These are phyloP conservation scores for Tachuris rubrigastra DNA, from an alignment of 2,113 vertebrate genomes.

Conservation along the genomic window DNA sequence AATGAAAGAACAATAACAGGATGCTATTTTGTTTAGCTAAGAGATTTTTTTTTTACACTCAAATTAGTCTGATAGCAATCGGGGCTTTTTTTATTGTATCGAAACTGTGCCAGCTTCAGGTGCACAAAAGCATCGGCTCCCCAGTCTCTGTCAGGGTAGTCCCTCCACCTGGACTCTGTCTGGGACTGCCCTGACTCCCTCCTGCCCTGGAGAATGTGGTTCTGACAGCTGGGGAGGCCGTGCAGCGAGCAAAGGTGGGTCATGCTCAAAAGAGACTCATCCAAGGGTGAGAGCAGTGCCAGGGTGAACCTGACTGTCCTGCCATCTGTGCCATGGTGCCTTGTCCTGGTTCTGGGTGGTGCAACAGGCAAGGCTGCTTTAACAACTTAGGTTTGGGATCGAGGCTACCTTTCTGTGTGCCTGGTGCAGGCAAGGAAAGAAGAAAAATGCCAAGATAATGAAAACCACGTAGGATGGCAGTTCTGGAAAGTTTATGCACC, in stretches of 20 bases:
- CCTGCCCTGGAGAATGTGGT: background rate
- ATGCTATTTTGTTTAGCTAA: background rate
- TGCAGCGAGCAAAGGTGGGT: fast-evolving
- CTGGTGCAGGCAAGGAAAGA: background rate
- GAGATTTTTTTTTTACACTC: background rate
- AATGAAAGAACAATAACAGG: background rate
- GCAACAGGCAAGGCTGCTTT: background rate
- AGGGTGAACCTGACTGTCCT: background rate
- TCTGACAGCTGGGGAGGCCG: fast-evolving
- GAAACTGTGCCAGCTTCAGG: background rate
- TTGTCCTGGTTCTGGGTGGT: background rate
- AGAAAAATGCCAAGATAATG: background rate
- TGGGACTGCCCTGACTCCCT: background rate
- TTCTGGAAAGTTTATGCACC: background rate
- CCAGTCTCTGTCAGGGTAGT: fast-evolving
- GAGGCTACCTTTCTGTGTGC: background rate
- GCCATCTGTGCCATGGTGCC: background rate
- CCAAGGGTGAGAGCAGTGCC: background rate
- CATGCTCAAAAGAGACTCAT: background rate
- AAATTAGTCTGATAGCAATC: background rate
- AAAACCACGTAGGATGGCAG: background rate
- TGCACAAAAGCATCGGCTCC: background rate
- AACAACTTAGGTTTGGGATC: background rate
- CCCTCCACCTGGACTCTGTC: background rate
- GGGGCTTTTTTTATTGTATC: background rate